Evolutionary conservation across 2,888 invertebrate species (phyloP), one percentile per base, ranked within the genome.

Genomic region (Camptogramma bilineatum): DNA sequence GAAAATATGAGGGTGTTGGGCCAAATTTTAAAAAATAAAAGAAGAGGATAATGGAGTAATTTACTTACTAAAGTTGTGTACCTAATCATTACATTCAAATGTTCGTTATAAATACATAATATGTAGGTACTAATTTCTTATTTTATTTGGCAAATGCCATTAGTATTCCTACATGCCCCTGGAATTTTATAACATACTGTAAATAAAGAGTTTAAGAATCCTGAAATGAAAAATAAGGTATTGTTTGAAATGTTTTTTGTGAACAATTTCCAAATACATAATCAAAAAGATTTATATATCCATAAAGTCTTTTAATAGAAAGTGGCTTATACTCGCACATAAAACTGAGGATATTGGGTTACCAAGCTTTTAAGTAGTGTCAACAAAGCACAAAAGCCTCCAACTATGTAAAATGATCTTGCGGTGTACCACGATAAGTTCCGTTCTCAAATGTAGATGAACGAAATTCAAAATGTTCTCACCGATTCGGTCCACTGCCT

Each of bases 381-480:
- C 18, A 63, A 62, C 44, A 60, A 18, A 34, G 31, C 52, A 39
- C 28, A 63, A 39, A 39, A 31, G 50, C 17, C 31, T 31, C 55
- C 69, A 72, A 72, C 68, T 73, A 61, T 58, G 70, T 79, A 75
- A 76, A 76, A 71, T 63, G 76, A 77, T 74, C 74, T 81, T 82
- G 85, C 69, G 84, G 85, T 80, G 75, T 69, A 84, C 86, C 87
- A 82, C 86, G 71, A 74, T 70, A 77, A 81, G 80, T 81, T 86
- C 84, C 85, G 85, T 82, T 84, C 88, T 89, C 88, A 87, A 87
- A 90, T 88, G n/a, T n/a, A n/a, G 84, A 87, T 84, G 85, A 86
- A 84, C 83, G 77, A 83, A 85, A 85, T 84, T 84, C 78, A 67
- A 87, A 87, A 86, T 79, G 87, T 93, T 93, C 93, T 90, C 92